Conservation (phyloP, 2,797 vertebrate genomes). For the Catharus ustulatus region DNA sequence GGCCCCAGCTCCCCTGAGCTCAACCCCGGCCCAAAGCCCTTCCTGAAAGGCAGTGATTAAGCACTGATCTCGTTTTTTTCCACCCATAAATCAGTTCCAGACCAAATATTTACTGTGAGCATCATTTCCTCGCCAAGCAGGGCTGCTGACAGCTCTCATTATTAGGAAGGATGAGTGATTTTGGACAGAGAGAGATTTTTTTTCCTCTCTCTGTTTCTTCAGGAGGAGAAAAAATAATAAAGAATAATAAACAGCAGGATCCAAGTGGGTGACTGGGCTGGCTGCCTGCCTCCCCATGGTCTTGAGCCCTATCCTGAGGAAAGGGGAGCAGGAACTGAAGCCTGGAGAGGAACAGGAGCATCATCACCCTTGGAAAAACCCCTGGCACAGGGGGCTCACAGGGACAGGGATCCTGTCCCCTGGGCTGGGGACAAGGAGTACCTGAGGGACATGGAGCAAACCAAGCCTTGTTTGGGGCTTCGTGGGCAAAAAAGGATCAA, state of each 20-base stretch:
- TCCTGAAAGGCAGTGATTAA: slow-evolving; percentile 69
- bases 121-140: slow-evolving; percentile 78
- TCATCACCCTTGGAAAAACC: neutral
- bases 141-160: slow-evolving; percentile 77
- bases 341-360: neutral
- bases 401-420: neutral
- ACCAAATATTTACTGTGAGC: slow-evolving; percentile 77
- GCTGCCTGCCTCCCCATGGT: accelerated
- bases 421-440: neutral
- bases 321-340: accelerated
- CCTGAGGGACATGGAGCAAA: neutral
- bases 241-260: neutral
- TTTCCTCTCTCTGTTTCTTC: neutral
- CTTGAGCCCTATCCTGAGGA: neutral
- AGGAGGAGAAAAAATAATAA: neutral
- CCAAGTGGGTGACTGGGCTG: slow-evolving; percentile 16
- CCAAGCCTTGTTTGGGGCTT: neutral
- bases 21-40: neutral
- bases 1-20: neutral
- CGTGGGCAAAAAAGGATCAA: neutral
- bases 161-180: slow-evolving; percentile 80
- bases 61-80: slow-evolving; percentile 74
- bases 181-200: slow-evolving; percentile 69
- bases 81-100: slow-evolving; percentile 82
- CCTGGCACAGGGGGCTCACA: neutral